Conservation (phyloP, 2,797 vertebrate species). For the Poecilia picta region DNA sequence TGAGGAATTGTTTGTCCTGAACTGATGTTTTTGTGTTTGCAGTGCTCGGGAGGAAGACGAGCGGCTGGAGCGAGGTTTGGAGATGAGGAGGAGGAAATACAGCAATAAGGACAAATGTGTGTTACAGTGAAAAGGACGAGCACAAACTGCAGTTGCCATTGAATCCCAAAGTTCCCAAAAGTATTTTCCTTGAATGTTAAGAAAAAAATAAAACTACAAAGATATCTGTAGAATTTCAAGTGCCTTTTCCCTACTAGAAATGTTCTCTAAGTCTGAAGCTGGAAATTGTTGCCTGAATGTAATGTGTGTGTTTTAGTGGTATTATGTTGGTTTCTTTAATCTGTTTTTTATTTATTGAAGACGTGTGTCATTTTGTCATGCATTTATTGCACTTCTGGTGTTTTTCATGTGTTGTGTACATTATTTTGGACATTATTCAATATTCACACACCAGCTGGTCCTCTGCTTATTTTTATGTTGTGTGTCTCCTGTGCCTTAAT, state of each 20-base stretch:
- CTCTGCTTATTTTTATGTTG: neutral
- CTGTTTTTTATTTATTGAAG: conserved; percentile 69
- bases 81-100: conserved; percentile 86
- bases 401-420: conserved; percentile 40
- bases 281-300: conserved; percentile 19
- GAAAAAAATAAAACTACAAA: neutral
- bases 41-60: conserved; percentile 91
- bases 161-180: conserved; percentile 1
- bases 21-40: conserved; percentile 26
- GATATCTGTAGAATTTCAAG: conserved; percentile 8
- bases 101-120: conserved; percentile 89
- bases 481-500: neutral
- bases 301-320: conserved; percentile 6
- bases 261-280: conserved; percentile 9
- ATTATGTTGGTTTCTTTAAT: conserved; percentile 41
- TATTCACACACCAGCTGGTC: conserved; percentile 41
- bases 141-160: conserved; percentile 5
- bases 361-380: conserved; percentile 26
- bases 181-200: neutral
- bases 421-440: conserved; percentile 25
- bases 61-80: conserved; percentile 85
- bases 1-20: neutral
- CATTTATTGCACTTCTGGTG: conserved; percentile 44
- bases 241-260: conserved; percentile 38
- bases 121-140: conserved; percentile 77